phyloP scores from a whole-genome alignment of 2,888 invertebrate species.

The Kuschelorhynchus macadamiae region DNA sequence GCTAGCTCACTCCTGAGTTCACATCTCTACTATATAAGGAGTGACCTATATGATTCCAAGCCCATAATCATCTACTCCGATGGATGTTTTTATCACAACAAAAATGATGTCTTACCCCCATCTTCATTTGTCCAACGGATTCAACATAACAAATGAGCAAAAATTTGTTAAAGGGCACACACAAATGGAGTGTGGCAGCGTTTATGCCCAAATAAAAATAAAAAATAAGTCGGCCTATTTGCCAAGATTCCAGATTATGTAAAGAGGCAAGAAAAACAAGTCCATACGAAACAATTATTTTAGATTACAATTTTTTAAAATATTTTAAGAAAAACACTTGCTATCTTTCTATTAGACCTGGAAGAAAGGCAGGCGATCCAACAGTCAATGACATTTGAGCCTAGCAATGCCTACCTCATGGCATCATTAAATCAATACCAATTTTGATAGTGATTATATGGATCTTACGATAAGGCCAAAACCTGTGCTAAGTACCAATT shows the following conservation, averaged over 20 bases:
- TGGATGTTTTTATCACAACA: too few relatives aligned
- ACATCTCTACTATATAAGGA: too few relatives aligned
- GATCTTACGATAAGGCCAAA: too few relatives aligned
- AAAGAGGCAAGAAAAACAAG: slow-evolving; percentile 11
- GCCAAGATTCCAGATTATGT: slow-evolving; percentile 11
- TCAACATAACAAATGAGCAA: slow-evolving; percentile 34
- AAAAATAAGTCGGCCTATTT: slow-evolving; percentile 15
- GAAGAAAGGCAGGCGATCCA: slow-evolving; percentile 20
- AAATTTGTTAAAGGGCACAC: slow-evolving; percentile 27
- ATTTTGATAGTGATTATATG: too few relatives aligned
- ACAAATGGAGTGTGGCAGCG: slow-evolving; percentile 11
- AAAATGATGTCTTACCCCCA: too few relatives aligned
- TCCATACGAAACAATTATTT: slow-evolving; percentile 12
- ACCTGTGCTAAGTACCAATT: too few relatives aligned
- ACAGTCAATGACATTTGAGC: slow-evolving; percentile 20
- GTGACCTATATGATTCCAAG: too few relatives aligned
- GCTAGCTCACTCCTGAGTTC: too few relatives aligned
- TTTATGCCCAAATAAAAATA: slow-evolving; percentile 11
- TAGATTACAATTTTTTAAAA: slow-evolving; percentile 20
- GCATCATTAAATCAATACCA: slow-evolving; percentile 19
- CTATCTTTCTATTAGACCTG: slow-evolving; percentile 14
- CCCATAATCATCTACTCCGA: slow-evolving; percentile 10
- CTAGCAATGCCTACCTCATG: slow-evolving; percentile 13
- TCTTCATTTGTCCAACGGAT: too few relatives aligned
- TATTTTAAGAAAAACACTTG: background rate